Base-by-base conservation (phyloP, 2,797 vertebrate genomes). In the Enteromius thamalakanensis region DNA sequence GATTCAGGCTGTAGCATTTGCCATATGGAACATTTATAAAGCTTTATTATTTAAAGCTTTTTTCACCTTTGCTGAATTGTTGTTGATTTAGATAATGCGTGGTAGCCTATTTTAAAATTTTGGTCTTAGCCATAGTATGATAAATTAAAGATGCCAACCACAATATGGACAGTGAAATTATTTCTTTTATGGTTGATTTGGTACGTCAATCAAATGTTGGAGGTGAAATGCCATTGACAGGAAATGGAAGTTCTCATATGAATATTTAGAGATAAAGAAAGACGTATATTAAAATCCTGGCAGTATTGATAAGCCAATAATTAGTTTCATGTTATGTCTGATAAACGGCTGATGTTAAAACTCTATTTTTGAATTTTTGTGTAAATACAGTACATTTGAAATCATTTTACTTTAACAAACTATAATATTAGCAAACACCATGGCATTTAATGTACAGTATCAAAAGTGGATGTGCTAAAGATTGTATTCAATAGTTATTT, bases 221-320 rank as follows among this genome's bases (percentile, higher is more conserved):
- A 77, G 69, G 42, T 51, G 29, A 51, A 34, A 42, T 70, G 19
- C 19, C 64, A 58, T 81, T 83, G 15, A 68, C 71, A 84, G 84
- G 37, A 81, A 68, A 45, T 32, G 29, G 51, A 55, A 78, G 49
- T 47, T 67, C 76, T 62, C 6, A 87, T 84, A 91, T 92, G 87
- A 91, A 94, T 94, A 93, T 94, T 93, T 90, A 92, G 89, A 55
- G 80, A 70, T 80, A 72, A 85, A 88, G 91, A 87, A 90, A 92
- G 87, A 79, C 80, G 80, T 86, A 92, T 91, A 75, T 65, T 34
- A 65, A 65, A 34, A 65, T 19, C 34, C 62, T 65, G 14, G 3
- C 29, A 19, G 29, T 15, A 53, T 1, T 1, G 5, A 32, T 32
- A 32, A 51, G 70, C 47, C 2, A 12, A 32, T 12, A 34, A 53